These are phyloP conservation scores for Bradypodion ventrale DNA, from an alignment of 2,797 vertebrate genomes.

Conservation along the genomic window DNA sequence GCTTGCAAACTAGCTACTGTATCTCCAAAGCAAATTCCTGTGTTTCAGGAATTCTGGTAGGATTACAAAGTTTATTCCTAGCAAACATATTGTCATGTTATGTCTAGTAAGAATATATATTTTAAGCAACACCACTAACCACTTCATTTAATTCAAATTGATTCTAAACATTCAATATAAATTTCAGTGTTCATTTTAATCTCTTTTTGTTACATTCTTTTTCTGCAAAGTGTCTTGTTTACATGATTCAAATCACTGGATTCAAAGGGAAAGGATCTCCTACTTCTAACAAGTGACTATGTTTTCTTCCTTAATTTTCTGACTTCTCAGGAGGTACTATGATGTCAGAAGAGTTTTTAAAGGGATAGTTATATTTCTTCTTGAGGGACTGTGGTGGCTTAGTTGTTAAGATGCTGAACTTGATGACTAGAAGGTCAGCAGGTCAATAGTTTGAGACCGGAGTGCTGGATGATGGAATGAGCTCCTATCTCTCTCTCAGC, in stretches of 20 bases:
- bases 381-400: no score
- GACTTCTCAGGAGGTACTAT: conserved; percentile 65
- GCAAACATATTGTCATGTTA: conserved; percentile 58
- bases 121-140: conserved; percentile 47
- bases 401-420: no score
- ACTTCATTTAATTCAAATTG: conserved; percentile 65
- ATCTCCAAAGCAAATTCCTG: conserved; percentile 22
- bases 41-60: conserved; percentile 54
- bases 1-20: conserved; percentile 49
- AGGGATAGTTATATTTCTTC: conserved; percentile 67
- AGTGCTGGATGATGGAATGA: no score
- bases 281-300: conserved; percentile 43
- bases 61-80: conserved; percentile 49
- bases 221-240: conserved; percentile 50
- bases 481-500: no score
- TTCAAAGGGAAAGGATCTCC: conserved; percentile 63
- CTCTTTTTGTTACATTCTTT: conserved; percentile 50
- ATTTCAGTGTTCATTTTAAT: conserved; percentile 63
- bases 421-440: no score
- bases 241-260: conserved; percentile 60
- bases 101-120: conserved; percentile 53
- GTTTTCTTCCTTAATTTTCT: conserved; percentile 68
- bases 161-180: conserved; percentile 59
- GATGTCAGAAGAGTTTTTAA: conserved; percentile 65
- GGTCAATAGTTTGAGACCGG: no score